phyloP scores from a whole-genome alignment of 2,797 vertebrate species.

The Paedocypris micromegethes region DNA sequence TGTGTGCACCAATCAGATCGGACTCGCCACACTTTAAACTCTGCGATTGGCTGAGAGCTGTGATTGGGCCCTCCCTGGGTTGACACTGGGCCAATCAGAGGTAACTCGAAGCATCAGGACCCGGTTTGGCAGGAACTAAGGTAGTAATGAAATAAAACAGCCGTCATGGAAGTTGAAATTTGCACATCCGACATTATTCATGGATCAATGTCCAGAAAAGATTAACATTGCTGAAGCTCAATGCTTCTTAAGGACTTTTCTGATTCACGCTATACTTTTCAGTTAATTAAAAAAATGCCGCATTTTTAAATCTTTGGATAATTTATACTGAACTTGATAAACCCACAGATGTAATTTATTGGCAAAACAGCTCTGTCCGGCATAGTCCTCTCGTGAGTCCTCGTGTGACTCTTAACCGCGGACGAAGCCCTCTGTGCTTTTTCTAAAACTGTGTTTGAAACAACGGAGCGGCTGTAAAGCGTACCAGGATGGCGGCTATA shows the following conservation, averaged over 20 bases:
- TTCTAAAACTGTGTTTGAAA: conserved; percentile 29
- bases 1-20: conserved; percentile 29
- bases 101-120: conserved; percentile 25
- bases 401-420: conserved; percentile 13
- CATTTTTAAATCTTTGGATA: too few relatives aligned
- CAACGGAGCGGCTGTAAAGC: conserved; percentile 38
- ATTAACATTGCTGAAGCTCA: conserved; percentile 16
- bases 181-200: conserved; percentile 41
- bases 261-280: neutral
- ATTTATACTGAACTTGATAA: neutral
- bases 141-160: conserved; percentile 40
- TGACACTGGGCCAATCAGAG: conserved; percentile 7
- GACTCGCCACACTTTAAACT: conserved; percentile 18
- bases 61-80: conserved; percentile 3
- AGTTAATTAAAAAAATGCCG: neutral
- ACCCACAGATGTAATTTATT: too few relatives aligned
- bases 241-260: conserved; percentile 6
- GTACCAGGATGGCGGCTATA: conserved; percentile 36
- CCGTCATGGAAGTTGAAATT: conserved; percentile 39
- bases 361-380: neutral
- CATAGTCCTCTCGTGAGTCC: too few relatives aligned
- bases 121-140: conserved; percentile 33
- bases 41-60: conserved; percentile 17
- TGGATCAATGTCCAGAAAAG: conserved; percentile 20
- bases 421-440: conserved; percentile 30